Evolutionary conservation across 2,888 invertebrate species (phyloP).

Genomic region (Hemicrepidius hirtus): DNA sequence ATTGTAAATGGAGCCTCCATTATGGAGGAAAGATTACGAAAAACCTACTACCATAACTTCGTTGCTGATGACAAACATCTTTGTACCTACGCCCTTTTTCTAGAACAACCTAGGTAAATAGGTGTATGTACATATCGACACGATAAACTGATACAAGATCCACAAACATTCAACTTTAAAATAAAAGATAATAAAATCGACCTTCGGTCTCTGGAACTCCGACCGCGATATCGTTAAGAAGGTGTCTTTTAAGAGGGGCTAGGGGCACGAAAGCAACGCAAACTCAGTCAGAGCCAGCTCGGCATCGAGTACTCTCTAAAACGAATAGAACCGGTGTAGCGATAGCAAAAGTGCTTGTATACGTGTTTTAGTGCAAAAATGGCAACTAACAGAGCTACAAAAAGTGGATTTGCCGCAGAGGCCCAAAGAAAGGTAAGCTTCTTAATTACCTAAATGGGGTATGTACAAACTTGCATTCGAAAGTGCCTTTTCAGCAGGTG

Average conservation of each 20-base stretch:
- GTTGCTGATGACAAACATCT: too few species aligned
- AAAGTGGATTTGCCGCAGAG: slow-evolving; percentile 97
- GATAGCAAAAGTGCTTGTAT: slow-evolving; percentile 46
- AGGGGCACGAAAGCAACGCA: slow-evolving; percentile 46
- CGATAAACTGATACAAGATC: slow-evolving; percentile 1
- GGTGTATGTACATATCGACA: not conserved
- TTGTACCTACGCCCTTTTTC: not conserved
- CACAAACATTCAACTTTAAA: slow-evolving; percentile 10
- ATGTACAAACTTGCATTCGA: not conserved
- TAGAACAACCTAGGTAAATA: too few species aligned
- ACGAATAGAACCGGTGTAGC: slow-evolving; percentile 51
- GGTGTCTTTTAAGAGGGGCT: slow-evolving; percentile 46
- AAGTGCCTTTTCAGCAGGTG: slow-evolving; percentile 28
- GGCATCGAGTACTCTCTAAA: slow-evolving; percentile 44
- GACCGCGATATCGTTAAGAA: slow-evolving; percentile 31
- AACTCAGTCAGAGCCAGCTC: slow-evolving; percentile 41
- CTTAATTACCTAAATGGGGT: not conserved
- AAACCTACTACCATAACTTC: too few species aligned
- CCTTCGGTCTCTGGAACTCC: not conserved
- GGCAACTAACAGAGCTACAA: slow-evolving; percentile 89
- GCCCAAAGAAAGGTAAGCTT: slow-evolving; percentile 92
- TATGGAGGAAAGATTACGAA: too few species aligned
- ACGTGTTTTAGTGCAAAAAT: slow-evolving; percentile 70
- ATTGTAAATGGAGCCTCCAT: too few species aligned
- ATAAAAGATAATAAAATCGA: not conserved